Evolutionary conservation across 2,888 invertebrate genomes (phyloP), one percentile per base, ranked within the genome.

Genomic region (Helicoverpa assulta): DNA sequence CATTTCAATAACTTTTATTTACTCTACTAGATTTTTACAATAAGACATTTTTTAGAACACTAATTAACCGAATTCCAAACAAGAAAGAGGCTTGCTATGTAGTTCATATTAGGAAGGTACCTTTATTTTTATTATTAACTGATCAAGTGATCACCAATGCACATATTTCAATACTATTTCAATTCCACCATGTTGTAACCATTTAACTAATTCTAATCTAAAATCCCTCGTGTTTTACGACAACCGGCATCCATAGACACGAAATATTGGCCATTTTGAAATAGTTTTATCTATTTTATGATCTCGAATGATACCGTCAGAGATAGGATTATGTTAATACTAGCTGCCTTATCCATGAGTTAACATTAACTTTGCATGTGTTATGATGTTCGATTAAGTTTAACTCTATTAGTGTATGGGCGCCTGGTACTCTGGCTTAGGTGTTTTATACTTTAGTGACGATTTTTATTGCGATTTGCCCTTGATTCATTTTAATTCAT

Each of bases 241-340:
- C 47, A 73, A 33, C 51, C 19, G 26, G 66, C 7, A 67, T 18
- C 66, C 54, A 80, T 67, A 18, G 47, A 65, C 55, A 62, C 64
- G 47, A 64, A 73, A 73, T 62, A 73, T 70, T 60, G 62, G 55
- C n/a, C 56, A 16, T 78, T 64, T 18, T 19, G 18, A 40, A 40
- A 3, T 60, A 58, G 57, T 67, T 50, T 50, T 66, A 76, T 70
- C 67, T 54, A 57, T 61, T 79, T 65, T 68, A 80, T 58, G 55
- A 73, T 68, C 80, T 72, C 37, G 21, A 63, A 62, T 54, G 57
- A 60, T 70, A 54, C 40, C 72, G 37, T 73, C 69, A 54, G 50
- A 70, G 68, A 82, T 71, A 71, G 69, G 67, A 80, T 82, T 82
- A 82, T 81, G 81, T 66, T 68, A 81, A 81, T 80, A 59, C 47